Percentiles rank a stretch among this genome's conserved stretches.
phyloP scores from a whole-genome alignment of 2,888 invertebrate genomes.

The Lasioglossum zephyrum region DNA sequence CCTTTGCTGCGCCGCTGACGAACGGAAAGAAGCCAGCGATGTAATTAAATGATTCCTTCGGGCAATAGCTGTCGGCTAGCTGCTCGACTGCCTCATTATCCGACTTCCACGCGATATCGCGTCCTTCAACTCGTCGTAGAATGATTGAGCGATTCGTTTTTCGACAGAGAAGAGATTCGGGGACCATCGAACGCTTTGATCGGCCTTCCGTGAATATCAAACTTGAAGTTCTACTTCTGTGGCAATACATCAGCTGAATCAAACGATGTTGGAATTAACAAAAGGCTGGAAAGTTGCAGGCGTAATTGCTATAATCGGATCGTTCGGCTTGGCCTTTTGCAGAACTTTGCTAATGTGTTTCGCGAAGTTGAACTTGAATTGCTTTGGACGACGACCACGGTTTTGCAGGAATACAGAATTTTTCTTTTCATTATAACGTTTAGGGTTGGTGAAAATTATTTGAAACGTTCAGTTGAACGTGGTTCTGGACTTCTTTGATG shows the following conservation, averaged over 20 bases:
- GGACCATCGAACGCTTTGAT: background rate
- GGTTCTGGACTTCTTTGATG: background rate
- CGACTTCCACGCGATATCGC: background rate
- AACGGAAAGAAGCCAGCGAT: slow-evolving; percentile 46
- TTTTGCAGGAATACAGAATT: background rate
- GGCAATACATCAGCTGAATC: background rate
- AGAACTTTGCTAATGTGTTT: background rate
- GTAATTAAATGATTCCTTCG: slow-evolving; percentile 62
- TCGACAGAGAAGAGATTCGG: background rate
- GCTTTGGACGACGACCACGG: background rate
- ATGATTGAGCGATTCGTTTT: background rate
- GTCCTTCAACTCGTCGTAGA: background rate
- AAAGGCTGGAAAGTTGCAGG: background rate
- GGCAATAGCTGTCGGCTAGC: slow-evolving; percentile 48
- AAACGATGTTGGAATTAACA: background rate
- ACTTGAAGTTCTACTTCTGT: background rate
- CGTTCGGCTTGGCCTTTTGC: background rate
- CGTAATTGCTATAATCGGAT: background rate
- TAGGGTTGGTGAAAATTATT: background rate
- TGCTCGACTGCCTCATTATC: slow-evolving; percentile 5
- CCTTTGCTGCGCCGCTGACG: slow-evolving; percentile 41
- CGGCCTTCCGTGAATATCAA: background rate
- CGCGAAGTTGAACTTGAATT: background rate
- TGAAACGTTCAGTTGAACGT: background rate
- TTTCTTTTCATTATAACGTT: background rate